phyloP scores from a whole-genome alignment of 2,113 vertebrate genomes.

The Rhinolophus ferrumequinum region DNA sequence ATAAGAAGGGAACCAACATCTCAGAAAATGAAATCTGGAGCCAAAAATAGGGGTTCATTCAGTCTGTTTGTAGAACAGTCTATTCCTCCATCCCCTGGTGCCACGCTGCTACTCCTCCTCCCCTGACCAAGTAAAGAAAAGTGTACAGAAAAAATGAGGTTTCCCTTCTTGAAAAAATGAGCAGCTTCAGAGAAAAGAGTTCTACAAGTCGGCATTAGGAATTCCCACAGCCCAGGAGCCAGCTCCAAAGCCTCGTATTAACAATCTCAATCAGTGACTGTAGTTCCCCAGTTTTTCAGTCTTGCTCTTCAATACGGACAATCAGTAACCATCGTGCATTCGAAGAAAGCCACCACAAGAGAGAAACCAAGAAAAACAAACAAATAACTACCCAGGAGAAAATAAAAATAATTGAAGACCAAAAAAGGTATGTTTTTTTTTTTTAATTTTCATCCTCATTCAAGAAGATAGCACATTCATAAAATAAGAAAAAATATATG shows the following conservation, averaged over 20 bases:
- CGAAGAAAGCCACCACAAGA: slow-evolving; percentile 18
- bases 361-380: background rate
- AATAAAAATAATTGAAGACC: background rate
- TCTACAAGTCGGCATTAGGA: background rate
- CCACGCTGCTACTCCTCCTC: background rate
- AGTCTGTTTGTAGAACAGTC: background rate
- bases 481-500: background rate
- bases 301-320: slow-evolving; percentile 2
- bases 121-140: background rate
- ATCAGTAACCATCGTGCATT: background rate
- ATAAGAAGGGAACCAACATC: background rate
- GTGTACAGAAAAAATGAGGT: background rate
- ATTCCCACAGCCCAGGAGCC: background rate
- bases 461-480: background rate
- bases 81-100: background rate
- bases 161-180: background rate
- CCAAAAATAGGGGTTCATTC: background rate
- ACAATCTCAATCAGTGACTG: background rate
- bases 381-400: background rate
- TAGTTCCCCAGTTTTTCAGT: background rate
- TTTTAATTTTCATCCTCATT: background rate
- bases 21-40: background rate
- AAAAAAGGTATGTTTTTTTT: background rate
- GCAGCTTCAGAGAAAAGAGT: background rate
- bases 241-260: background rate